These are phyloP conservation scores for Bombus difficillimus DNA, from an alignment of 1,140 invertebrate genomes.

Conservation along the genomic window DNA sequence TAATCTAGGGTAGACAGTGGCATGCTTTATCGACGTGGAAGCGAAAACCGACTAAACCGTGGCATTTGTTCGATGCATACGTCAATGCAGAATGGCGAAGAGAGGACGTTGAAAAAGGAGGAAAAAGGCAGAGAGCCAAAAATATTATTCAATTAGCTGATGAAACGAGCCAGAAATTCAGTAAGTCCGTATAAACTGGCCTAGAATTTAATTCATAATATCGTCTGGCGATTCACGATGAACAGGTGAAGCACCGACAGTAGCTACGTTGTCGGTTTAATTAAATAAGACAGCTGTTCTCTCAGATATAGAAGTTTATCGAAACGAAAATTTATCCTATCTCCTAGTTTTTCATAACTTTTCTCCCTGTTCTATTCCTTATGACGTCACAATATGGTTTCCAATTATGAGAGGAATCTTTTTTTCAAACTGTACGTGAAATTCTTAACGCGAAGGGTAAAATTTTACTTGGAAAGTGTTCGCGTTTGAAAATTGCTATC, in stretches of 20 bases:
- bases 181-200: slow-evolving; percentile 50
- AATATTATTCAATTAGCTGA: slow-evolving; percentile 70
- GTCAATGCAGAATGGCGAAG: neutral
- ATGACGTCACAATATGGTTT: no score
- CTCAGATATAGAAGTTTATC: slow-evolving; percentile 49
- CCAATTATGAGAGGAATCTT: neutral
- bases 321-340: slow-evolving; percentile 34
- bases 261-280: slow-evolving; percentile 68
- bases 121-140: slow-evolving; percentile 25
- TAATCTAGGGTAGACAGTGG: neutral
- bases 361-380: neutral
- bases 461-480: neutral
- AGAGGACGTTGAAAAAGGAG: neutral
- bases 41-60: neutral
- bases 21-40: neutral
- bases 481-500: no score
- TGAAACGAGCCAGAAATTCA: slow-evolving; percentile 65
- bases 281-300: slow-evolving; percentile 73
- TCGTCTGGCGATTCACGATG: slow-evolving; percentile 52
- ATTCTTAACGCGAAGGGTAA: neutral
- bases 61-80: neutral
- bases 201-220: slow-evolving; percentile 70
- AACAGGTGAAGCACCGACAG: slow-evolving; percentile 39
- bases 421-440: neutral
- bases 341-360: neutral